phyloP scores from a whole-genome alignment of 2,113 vertebrate species.

The Neogobius melanostomus region DNA sequence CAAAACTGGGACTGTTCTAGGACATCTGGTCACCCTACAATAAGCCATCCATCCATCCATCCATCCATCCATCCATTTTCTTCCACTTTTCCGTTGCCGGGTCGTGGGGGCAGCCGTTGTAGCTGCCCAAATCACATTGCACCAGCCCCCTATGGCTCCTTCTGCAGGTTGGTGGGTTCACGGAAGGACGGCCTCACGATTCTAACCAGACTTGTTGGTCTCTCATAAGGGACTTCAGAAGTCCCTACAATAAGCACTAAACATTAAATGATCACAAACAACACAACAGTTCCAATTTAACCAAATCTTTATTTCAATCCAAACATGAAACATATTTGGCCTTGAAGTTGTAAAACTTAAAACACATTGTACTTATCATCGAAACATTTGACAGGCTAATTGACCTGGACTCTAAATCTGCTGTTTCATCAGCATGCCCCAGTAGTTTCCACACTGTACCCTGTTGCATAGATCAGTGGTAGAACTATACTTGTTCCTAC shows the following conservation, averaged over 20 bases:
- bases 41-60: too few species aligned
- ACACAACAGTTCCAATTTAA: neutral
- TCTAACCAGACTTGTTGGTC: too few species aligned
- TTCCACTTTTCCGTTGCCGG: too few species aligned
- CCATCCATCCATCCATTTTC: too few species aligned
- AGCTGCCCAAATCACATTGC: too few species aligned
- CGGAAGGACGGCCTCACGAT: too few species aligned
- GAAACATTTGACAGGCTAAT: conserved; percentile 41
- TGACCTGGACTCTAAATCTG: conserved; percentile 10
- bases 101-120: too few species aligned
- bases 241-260: neutral
- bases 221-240: too few species aligned
- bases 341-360: conserved; percentile 9
- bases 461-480: conserved; percentile 20
- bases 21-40: too few species aligned
- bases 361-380: conserved; percentile 5
- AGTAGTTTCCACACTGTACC: conserved; percentile 1
- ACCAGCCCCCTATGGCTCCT: too few species aligned
- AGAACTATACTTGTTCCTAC: conserved; percentile 21
- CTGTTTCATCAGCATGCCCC: conserved; percentile 3
- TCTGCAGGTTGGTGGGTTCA: too few species aligned
- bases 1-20: too few species aligned
- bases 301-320: conserved; percentile 45
- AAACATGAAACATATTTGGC: conserved; percentile 24
- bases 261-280: neutral